Conservation (phyloP, 2,113 vertebrate genomes). For the Eira barbara region DNA sequence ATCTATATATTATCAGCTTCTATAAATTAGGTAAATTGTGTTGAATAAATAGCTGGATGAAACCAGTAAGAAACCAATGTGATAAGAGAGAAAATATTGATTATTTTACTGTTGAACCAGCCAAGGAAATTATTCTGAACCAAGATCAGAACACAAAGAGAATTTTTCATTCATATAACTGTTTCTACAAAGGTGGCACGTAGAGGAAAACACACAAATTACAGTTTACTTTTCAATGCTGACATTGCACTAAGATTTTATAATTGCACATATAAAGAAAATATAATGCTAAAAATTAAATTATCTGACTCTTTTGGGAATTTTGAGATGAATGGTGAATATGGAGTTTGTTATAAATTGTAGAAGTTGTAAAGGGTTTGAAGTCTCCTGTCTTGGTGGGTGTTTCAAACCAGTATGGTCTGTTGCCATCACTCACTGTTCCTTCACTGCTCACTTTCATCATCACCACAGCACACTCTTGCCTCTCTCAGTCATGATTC, state of each 20-base stretch:
- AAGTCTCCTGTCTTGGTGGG: conserved; percentile 39
- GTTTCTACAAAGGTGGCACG: background rate
- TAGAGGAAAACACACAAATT: background rate
- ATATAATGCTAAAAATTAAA: background rate
- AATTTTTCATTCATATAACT: background rate
- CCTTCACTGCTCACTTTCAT: conserved; percentile 66
- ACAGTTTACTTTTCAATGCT: background rate
- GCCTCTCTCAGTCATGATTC: conserved; percentile 63
- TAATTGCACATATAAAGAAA: too few species aligned
- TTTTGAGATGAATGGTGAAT: background rate
- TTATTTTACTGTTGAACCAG: background rate
- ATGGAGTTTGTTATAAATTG: background rate
- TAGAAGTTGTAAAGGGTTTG: background rate
- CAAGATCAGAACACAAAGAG: background rate
- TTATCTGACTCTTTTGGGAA: background rate
- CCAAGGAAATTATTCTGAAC: background rate
- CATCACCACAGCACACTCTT: conserved; percentile 32
- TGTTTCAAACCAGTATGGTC: conserved; percentile 46
- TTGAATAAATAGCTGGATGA: background rate
- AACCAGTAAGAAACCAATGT: background rate
- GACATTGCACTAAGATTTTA: background rate
- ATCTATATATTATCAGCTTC: background rate
- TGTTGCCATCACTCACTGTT: conserved; percentile 53
- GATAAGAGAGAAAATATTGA: background rate
- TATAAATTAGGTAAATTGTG: background rate